Evolutionary conservation across 2,888 invertebrate species (phyloP), one percentile per base, ranked within the genome.

Genomic region (Branchellion lobata): DNA sequence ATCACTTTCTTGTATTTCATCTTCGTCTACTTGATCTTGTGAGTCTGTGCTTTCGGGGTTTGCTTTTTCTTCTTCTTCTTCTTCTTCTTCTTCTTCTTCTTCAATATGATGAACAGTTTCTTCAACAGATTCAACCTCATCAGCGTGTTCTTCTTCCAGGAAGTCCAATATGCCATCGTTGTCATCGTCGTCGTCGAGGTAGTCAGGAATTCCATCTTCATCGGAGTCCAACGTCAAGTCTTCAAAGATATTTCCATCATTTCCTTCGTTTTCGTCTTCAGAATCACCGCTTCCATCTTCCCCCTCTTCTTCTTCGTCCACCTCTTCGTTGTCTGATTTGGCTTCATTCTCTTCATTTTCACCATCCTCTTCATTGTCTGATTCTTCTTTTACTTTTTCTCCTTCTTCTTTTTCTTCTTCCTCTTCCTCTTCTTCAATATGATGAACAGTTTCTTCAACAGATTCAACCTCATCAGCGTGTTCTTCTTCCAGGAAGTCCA

Each of bases 251-350:
- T n/a, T 14, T 27, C 29, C 61, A 29, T 61, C 61, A 0, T 27
- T 33, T 69, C n/a, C n/a, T n/a, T n/a, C n/a, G n/a, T n/a, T n/a
- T n/a, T n/a, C n/a, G n/a, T n/a, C n/a, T n/a, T n/a, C n/a, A n/a
- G n/a, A n/a, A n/a, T n/a, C n/a, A n/a, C 83, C 74, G 85, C 84
- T 0, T 33, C 77, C 81, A 34, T 78, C 80, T 73, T 82, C 79
- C 0, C 80, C 29, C 75, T 61, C 27, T 78, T 73, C 36, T 47
- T 3, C 40, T 31, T 27, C 69, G 69, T 69, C 69, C 0, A 27
- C 31, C 29, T 69, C 33, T 8, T 33, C 69, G 18, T 14, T 33
- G n/a, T 69, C 69, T 69, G 29, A 29, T 33, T 0, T 29, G 65
- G 18, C 27, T 29, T 29, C 14, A 27, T n/a, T 34, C 36, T 80